These are phyloP conservation scores for Philhelius pedissequus DNA, from an alignment of 2,888 invertebrate genomes.

Conservation along the genomic window DNA sequence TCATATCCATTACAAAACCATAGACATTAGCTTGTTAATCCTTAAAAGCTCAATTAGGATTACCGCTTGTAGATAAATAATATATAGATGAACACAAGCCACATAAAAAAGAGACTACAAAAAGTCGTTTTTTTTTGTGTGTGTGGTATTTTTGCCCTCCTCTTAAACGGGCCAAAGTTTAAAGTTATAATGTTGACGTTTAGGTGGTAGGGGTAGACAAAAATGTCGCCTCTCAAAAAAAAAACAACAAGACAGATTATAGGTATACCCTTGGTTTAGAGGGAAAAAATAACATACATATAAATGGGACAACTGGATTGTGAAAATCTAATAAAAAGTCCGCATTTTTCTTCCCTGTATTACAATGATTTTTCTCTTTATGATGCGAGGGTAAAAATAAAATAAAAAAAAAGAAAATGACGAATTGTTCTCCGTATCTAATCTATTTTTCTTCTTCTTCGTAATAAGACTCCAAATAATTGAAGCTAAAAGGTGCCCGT, in stretches of 20 bases:
- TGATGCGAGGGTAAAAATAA: constrained; percentile 25
- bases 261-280: background rate
- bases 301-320: constrained; percentile 56
- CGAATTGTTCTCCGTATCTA: background rate
- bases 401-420: constrained; percentile 7
- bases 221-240: background rate
- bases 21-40: constrained; percentile 63
- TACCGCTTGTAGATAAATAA: constrained; percentile 34
- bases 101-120: background rate
- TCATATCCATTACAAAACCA: constrained; percentile 42
- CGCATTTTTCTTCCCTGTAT: background rate
- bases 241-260: background rate
- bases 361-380: constrained; percentile 35
- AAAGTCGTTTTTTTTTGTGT: background rate
- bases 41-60: constrained; percentile 64
- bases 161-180: constrained; percentile 40
- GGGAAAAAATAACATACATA: background rate
- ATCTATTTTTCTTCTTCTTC: background rate
- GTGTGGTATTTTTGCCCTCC: background rate
- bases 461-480: constrained; percentile 44
- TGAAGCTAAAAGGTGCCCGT: constrained; percentile 25
- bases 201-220: background rate
- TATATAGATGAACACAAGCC: constrained; percentile 15
- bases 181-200: constrained; percentile 33
- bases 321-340: constrained; percentile 65